Evolutionary conservation across 2,113 vertebrate species (phyloP).

Genomic region (Herpailurus yagouaroundi): DNA sequence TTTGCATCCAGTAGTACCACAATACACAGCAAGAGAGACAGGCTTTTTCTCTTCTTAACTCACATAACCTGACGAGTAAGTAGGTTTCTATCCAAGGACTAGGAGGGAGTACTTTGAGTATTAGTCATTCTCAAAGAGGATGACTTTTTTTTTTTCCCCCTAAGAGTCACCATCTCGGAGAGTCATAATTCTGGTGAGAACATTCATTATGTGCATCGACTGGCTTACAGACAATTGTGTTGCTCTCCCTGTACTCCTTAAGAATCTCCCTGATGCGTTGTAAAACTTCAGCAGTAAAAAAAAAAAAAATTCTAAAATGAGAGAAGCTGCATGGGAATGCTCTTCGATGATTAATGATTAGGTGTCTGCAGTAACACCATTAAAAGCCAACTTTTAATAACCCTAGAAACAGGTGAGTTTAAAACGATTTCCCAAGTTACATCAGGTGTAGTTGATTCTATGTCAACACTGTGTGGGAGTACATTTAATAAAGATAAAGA

Average conservation of each 20-base stretch:
- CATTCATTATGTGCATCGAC: not conserved
- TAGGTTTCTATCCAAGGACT: not conserved
- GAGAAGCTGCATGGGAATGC: not conserved
- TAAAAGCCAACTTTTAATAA: not conserved
- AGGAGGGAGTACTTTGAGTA: not conserved
- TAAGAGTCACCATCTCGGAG: not conserved
- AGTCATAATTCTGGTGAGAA: not conserved
- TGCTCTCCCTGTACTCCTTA: not conserved
- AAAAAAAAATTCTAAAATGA: constrained; percentile 3
- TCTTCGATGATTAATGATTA: not conserved
- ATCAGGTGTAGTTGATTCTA: not conserved
- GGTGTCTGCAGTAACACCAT: not conserved
- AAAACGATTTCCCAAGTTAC: not conserved
- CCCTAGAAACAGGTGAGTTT: not conserved
- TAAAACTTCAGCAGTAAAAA: not conserved
- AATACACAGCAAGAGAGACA: not conserved
- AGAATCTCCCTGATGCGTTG: not conserved
- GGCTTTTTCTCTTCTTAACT: not conserved
- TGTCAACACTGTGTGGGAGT: not conserved
- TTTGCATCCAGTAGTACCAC: not conserved
- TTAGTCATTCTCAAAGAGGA: not conserved
- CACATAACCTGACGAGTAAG: not conserved
- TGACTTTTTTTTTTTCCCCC: not conserved
- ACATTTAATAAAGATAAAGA: not conserved
- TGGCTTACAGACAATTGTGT: not conserved